Conservation (phyloP, 2,113 vertebrate genomes). For the Tinamus guttatus region DNA sequence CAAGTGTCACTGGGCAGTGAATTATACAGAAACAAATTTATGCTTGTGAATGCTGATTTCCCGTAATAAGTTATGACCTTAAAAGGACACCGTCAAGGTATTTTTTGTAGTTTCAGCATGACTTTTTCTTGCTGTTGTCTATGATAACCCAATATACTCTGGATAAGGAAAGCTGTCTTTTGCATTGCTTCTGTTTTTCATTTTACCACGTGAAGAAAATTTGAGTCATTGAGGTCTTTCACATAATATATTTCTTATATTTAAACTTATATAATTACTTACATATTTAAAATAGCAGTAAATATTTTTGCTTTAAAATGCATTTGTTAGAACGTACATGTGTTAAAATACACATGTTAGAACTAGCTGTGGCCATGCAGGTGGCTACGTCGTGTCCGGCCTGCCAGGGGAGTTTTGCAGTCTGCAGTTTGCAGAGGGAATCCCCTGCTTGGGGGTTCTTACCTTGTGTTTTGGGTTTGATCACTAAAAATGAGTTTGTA, state of each 20-base stretch:
- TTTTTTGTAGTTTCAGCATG: slow-evolving; percentile 18
- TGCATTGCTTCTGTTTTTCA: neutral
- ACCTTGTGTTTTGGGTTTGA: neutral
- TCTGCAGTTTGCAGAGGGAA: neutral
- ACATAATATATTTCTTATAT: neutral
- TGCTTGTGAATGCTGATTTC: slow-evolving; percentile 57
- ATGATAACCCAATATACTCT: neutral
- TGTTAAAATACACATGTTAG: too few species aligned
- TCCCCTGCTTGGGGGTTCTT: neutral
- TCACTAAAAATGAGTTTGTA: neutral
- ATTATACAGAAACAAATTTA: slow-evolving; percentile 64
- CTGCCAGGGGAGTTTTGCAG: neutral
- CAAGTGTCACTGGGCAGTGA: slow-evolving; percentile 72
- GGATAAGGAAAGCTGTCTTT: neutral
- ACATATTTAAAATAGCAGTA: too few species aligned
- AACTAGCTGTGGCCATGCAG: neutral
- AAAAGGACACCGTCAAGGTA: slow-evolving; percentile 42
- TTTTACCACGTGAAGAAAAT: neutral
- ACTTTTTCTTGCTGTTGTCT: neutral
- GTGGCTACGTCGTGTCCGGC: neutral
- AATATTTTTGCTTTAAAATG: too few species aligned
- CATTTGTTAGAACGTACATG: too few species aligned
- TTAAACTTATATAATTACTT: too few species aligned
- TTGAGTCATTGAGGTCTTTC: neutral
- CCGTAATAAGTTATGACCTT: slow-evolving; percentile 35